phyloP scores from a whole-genome alignment of 2,797 vertebrate genomes.

The Artibeus jamaicensis region DNA sequence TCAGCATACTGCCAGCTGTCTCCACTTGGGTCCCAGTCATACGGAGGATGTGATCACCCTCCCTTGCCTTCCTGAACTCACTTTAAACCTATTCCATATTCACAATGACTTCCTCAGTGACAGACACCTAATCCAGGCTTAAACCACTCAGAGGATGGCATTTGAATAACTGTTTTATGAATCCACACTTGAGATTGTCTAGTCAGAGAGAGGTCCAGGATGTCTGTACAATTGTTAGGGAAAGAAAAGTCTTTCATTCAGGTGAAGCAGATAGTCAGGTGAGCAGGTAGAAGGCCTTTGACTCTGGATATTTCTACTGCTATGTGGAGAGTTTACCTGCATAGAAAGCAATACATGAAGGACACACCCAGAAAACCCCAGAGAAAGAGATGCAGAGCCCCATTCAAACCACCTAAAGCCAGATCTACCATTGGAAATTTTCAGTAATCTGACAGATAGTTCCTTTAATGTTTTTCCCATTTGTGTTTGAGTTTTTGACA shows the following conservation, averaged over 20 bases:
- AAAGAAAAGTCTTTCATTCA: not conserved
- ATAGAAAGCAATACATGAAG: not conserved
- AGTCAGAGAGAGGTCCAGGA: not conserved
- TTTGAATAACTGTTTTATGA: not conserved
- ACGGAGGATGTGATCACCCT: not conserved
- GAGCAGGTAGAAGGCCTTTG: not conserved
- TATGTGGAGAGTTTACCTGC: not conserved
- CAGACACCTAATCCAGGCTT: not conserved
- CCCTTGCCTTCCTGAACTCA: not conserved
- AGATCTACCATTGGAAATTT: not conserved
- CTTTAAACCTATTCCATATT: not conserved
- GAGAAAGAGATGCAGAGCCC: not conserved
- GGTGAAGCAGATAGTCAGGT: not conserved
- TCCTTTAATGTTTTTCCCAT: not conserved
- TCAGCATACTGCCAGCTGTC: not conserved
- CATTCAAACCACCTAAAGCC: not conserved
- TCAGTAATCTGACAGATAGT: not conserved
- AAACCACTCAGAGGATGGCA: not conserved
- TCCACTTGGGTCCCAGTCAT: too few species aligned
- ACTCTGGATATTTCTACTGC: not conserved
- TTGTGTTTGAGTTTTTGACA: conserved; percentile 11
- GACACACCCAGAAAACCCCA: not conserved
- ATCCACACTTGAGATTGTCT: not conserved
- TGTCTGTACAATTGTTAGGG: not conserved
- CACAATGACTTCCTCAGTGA: not conserved